Conservation (phyloP, 2,797 vertebrate genomes). For the Margarornis squamiger region DNA sequence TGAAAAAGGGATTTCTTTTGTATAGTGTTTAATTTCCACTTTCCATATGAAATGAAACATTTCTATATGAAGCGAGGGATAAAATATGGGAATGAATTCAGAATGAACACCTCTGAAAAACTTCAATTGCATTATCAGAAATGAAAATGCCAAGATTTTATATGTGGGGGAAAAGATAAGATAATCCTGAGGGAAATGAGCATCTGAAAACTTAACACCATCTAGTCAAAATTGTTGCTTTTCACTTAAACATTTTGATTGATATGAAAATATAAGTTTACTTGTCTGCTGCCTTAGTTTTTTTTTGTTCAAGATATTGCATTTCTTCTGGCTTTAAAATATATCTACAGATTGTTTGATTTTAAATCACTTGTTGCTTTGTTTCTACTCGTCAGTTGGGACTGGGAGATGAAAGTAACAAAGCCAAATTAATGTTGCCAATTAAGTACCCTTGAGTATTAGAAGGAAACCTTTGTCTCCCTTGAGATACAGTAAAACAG, state of each 20-base stretch:
- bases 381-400: not conserved
- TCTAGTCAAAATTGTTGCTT: not conserved
- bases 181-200: not conserved
- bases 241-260: not conserved
- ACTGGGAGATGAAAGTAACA: not conserved
- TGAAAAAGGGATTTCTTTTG: not conserved
- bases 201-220: not conserved
- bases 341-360: not conserved
- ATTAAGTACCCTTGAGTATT: not conserved
- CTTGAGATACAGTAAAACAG: not conserved
- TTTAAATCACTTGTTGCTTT: not conserved
- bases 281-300: not conserved
- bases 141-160: not conserved
- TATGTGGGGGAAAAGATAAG: not conserved
- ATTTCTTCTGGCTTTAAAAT: not conserved
- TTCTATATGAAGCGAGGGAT: not conserved
- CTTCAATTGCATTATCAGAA: not conserved
- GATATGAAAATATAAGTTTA: not conserved
- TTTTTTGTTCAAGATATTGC: not conserved
- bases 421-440: not conserved
- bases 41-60: not conserved
- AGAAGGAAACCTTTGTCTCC: not conserved
- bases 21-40: not conserved
- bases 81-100: not conserved
- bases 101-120: not conserved